Conservation (phyloP, 2,888 invertebrate species). For the Formica aserva region DNA sequence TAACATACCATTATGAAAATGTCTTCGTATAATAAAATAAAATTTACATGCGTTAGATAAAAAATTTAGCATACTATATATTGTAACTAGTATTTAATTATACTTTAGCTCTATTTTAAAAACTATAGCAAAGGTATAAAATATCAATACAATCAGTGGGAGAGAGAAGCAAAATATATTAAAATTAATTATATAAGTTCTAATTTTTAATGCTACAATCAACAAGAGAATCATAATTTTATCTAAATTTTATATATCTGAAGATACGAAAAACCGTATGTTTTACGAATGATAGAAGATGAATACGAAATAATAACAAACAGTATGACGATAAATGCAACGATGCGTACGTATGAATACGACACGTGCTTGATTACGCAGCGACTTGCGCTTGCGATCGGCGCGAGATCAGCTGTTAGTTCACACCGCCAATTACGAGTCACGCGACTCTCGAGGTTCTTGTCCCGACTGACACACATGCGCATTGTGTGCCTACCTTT, state of each 20-base stretch:
- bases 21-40: background rate
- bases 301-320: background rate
- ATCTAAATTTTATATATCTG: background rate
- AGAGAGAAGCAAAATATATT: background rate
- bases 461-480: slow-evolving; percentile 63
- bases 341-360: background rate
- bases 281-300: background rate
- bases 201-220: background rate
- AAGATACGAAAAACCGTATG: background rate
- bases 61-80: background rate
- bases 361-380: slow-evolving; percentile 45
- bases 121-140: background rate
- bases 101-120: background rate
- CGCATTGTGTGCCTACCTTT: slow-evolving; percentile 60
- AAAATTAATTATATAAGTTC: background rate
- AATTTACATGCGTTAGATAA: background rate
- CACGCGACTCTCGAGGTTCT: slow-evolving; percentile 68
- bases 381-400: slow-evolving; percentile 54
- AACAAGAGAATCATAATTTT: background rate
- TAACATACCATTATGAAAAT: background rate
- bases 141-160: background rate
- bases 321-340: slow-evolving; percentile 11
- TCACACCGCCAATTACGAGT: slow-evolving; percentile 68
- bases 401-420: slow-evolving; percentile 72
- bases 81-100: no score